Evolutionary conservation across 2,797 vertebrate species (phyloP), one percentile per base, ranked within the genome.

Genomic region (Brachyrhaphis roseni): DNA sequence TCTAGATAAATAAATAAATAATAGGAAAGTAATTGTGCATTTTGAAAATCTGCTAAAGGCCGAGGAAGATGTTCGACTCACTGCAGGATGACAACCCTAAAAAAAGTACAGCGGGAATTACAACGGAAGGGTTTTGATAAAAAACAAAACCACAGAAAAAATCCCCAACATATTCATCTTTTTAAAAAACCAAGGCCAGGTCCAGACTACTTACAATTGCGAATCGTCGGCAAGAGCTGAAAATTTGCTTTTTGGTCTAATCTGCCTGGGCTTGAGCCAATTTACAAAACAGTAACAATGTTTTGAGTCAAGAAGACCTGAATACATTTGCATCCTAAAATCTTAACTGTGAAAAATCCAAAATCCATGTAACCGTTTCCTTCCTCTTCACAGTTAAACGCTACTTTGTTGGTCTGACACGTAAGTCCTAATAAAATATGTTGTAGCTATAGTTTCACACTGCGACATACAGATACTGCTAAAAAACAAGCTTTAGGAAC

Each of bases 1-100:
- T 80, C 66, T 75, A 76, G 78, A 75, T 70, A 81, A 78, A 86
- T 74, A 82, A 78, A 68, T 75, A 75, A 80, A 72, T 68, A 59
- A 78, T 16, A 55, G 31, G 78, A 71, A 43, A 64, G 31, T 64
- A 39, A 66, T 23, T 66, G 3, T 36, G 16, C 16, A 20, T 23
- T 62, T 62, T 62, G 59, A 62, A 31, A 62, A 62, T 15, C 28
- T 62, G 59, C 15, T 34, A 18, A 8, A 10, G 3, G 8, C 16
- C 1, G 34, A 31, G 34, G 16, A 64, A 31, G 31, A 64, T 1
- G 31, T 64, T 64, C 1, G 20, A 5, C 8, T 36, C 34, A 36
- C 34, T 64, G 31, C 15, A 20, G 62, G 31, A 36, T 0, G 4
- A 62, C 31, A 8, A 18, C 57, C 15, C 28, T n/a, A 15, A 62